Evolutionary conservation across 2,888 invertebrate species (phyloP).

Genomic region (Sceliomorpha sp.): DNA sequence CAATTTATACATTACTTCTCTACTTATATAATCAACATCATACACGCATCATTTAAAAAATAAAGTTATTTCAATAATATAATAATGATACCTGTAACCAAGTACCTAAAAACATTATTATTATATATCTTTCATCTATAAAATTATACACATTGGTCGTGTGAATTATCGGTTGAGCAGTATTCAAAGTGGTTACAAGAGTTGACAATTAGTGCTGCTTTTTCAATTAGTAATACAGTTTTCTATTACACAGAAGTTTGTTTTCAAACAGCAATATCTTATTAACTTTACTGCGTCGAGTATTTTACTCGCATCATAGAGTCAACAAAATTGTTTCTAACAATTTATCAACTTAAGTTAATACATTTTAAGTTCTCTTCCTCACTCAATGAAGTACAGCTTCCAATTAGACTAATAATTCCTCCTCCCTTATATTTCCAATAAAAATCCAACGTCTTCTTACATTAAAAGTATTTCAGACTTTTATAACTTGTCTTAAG

Average conservation of each 20-base stretch:
- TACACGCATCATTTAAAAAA: slow-evolving; percentile 38
- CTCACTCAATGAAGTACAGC: too few relatives aligned
- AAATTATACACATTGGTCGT: slow-evolving; percentile 40
- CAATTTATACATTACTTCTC: slow-evolving; percentile 33
- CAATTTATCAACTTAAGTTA: too few relatives aligned
- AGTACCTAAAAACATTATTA: slow-evolving; percentile 27
- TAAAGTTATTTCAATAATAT: slow-evolving; percentile 36
- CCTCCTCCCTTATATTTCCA: too few relatives aligned
- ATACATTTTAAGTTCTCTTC: too few relatives aligned
- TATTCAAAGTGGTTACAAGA: slow-evolving; percentile 35
- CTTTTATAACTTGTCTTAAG: slow-evolving; percentile 26
- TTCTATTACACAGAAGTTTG: too few relatives aligned
- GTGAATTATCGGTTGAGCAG: slow-evolving; percentile 39
- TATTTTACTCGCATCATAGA: too few relatives aligned
- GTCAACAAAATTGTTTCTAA: too few relatives aligned
- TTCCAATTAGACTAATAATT: too few relatives aligned
- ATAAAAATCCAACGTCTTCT: too few relatives aligned
- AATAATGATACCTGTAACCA: slow-evolving; percentile 29
- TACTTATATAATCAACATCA: slow-evolving; percentile 43
- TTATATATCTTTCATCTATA: slow-evolving; percentile 23
- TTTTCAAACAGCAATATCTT: too few relatives aligned
- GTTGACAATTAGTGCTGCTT: slow-evolving; percentile 19
- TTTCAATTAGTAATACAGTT: background rate
- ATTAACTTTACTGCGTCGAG: too few relatives aligned
- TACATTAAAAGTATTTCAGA: background rate